Evolutionary conservation across 1,140 invertebrate species (phyloP).

Genomic region (Vanessa atalanta): DNA sequence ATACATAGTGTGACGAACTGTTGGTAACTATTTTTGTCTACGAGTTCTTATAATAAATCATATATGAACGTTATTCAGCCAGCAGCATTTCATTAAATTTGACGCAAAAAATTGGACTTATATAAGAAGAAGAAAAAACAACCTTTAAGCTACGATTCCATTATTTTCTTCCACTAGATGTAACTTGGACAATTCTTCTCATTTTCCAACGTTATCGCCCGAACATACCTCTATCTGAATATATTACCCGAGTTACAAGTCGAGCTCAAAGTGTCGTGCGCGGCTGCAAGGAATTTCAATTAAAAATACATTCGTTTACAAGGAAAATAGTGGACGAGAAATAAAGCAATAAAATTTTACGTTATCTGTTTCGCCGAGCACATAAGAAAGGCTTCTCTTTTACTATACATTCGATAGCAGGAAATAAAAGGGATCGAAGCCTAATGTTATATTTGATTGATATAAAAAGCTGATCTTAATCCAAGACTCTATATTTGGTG

Average conservation of each 20-base stretch:
- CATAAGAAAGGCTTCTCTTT: too few species aligned
- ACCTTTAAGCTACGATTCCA: neutral
- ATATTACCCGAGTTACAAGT: neutral
- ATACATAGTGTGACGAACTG: too few species aligned
- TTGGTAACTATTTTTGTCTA: too few species aligned
- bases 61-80: too few species aligned
- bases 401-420: too few species aligned
- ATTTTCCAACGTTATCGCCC: slow-evolving; percentile 6
- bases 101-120: neutral
- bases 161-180: slow-evolving; percentile 23
- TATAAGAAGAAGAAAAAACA: neutral
- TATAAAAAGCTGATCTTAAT: too few species aligned
- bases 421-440: too few species aligned
- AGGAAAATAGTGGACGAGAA: neutral
- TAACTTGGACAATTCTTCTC: slow-evolving; percentile 21
- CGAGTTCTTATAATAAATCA: too few species aligned
- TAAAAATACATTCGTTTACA: neutral
- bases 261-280: neutral
- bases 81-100: too few species aligned
- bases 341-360: neutral
- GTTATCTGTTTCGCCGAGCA: too few species aligned
- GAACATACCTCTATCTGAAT: neutral
- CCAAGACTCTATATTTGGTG: too few species aligned
- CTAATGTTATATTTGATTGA: too few species aligned
- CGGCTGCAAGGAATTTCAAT: neutral